These are phyloP conservation scores for Odontocerum albicorne DNA, from an alignment of 2,888 invertebrate genomes.

Conservation along the genomic window DNA sequence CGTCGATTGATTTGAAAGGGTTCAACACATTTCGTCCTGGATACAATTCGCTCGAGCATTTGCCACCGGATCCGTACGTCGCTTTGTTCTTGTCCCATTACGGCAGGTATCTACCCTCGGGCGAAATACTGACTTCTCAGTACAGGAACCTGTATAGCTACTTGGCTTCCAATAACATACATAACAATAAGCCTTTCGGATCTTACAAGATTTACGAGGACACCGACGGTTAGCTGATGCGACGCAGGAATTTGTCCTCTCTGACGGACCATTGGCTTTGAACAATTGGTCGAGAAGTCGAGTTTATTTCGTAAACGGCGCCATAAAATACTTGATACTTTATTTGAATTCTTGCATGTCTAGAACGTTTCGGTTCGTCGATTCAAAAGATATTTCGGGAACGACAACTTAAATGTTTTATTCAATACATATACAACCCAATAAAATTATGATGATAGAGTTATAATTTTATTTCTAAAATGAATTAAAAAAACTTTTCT, in stretches of 20 bases:
- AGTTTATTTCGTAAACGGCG: too few relatives aligned
- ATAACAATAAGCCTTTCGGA: constrained; percentile 67
- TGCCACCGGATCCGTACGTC: constrained; percentile 60
- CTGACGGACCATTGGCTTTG: not conserved
- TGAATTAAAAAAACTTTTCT: too few relatives aligned
- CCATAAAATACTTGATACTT: too few relatives aligned
- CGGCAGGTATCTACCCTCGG: constrained; percentile 57
- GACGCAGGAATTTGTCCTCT: constrained; percentile 12
- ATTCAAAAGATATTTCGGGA: too few relatives aligned
- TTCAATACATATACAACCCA: too few relatives aligned
- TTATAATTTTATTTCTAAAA: too few relatives aligned
- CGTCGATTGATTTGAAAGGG: constrained; percentile 21
- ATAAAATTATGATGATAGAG: too few relatives aligned
- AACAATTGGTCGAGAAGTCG: too few relatives aligned
- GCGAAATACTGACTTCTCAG: constrained; percentile 38
- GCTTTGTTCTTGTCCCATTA: constrained; percentile 65
- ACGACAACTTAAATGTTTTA: too few relatives aligned
- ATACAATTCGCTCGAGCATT: constrained; percentile 59
- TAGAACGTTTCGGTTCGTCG: too few relatives aligned
- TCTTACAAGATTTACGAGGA: constrained; percentile 57
- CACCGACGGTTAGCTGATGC: constrained; percentile 36
- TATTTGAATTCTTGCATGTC: too few relatives aligned
- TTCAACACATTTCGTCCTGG: constrained; percentile 38
- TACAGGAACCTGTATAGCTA: constrained; percentile 62
- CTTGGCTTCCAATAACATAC: constrained; percentile 64